phyloP scores from a whole-genome alignment of 2,888 invertebrate genomes.

The Achlya flavicornis region DNA sequence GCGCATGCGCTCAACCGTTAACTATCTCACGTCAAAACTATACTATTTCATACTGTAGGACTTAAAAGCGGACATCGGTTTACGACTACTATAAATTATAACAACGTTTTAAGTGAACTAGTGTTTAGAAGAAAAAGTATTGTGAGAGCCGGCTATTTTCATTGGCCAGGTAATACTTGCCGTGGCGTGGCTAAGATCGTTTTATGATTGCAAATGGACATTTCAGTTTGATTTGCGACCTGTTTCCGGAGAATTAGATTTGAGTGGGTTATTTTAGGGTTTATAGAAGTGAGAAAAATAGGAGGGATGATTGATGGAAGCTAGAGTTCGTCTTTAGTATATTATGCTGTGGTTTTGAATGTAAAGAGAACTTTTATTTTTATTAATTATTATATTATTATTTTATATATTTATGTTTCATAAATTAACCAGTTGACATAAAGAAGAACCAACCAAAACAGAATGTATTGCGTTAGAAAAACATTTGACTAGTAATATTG shows the following conservation, averaged over 20 bases:
- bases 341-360: too few relatives aligned
- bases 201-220: slow-evolving; percentile 39
- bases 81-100: slow-evolving; percentile 70
- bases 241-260: slow-evolving; percentile 15
- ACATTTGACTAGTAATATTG: too few relatives aligned
- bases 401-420: too few relatives aligned
- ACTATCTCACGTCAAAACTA: slow-evolving; percentile 41
- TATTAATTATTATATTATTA: too few relatives aligned
- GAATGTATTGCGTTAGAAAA: too few relatives aligned
- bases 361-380: too few relatives aligned
- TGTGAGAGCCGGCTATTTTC: slow-evolving; percentile 38
- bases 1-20: slow-evolving; percentile 34
- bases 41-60: slow-evolving; percentile 36
- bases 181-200: slow-evolving; percentile 33
- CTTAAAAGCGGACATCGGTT: slow-evolving; percentile 68
- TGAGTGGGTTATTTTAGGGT: neutral
- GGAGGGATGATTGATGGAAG: neutral
- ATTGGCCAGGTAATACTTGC: slow-evolving; percentile 55
- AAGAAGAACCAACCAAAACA: too few relatives aligned
- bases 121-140: slow-evolving; percentile 39
- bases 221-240: slow-evolving; percentile 30
- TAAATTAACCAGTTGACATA: too few relatives aligned
- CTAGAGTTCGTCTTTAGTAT: too few relatives aligned
- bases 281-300: neutral
- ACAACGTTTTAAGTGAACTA: slow-evolving; percentile 51